These are phyloP conservation scores for Aphidius gifuensis DNA, from an alignment of 1,140 invertebrate species.

Conservation along the genomic window DNA sequence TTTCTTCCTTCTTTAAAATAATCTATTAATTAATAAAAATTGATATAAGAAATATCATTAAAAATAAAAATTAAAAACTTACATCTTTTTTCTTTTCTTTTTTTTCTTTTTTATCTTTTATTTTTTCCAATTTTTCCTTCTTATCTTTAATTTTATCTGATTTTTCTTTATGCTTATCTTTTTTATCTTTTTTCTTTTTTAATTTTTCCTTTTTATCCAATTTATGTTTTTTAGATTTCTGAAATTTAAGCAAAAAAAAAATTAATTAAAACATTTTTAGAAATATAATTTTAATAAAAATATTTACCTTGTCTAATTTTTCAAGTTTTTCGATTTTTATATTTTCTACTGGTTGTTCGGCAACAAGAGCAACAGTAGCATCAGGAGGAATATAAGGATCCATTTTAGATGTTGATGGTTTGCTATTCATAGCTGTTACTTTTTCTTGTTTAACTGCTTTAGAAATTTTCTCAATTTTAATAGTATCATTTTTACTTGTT, in stretches of 20 bases:
- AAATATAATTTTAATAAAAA: slow-evolving; percentile 1
- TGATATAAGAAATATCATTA: slow-evolving; percentile 20
- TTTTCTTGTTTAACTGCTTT: too few relatives aligned
- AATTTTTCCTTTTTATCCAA: slow-evolving; percentile 69
- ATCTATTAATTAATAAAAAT: slow-evolving; percentile 16
- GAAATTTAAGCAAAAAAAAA: slow-evolving; percentile 29
- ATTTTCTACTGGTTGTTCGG: background rate
- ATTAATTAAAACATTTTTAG: slow-evolving; percentile 18
- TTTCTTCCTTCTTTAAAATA: slow-evolving; percentile 49
- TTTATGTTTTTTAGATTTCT: slow-evolving; percentile 69
- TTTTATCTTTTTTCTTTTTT: slow-evolving; percentile 78
- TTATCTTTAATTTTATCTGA: slow-evolving; percentile 63
- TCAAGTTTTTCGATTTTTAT: slow-evolving; percentile 31
- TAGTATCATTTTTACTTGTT: too few relatives aligned
- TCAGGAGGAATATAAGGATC: slow-evolving; percentile 2
- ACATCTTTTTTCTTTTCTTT: slow-evolving; percentile 60
- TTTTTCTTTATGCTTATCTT: slow-evolving; percentile 66
- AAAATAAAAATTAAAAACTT: slow-evolving; percentile 29
- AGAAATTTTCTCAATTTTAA: too few relatives aligned
- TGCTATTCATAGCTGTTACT: too few relatives aligned
- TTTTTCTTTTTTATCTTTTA: slow-evolving; percentile 59
- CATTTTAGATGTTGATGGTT: background rate
- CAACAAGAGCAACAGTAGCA: slow-evolving; percentile 21
- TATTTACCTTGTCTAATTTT: slow-evolving; percentile 41
- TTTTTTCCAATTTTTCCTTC: slow-evolving; percentile 58